Evolutionary conservation across 2,113 vertebrate genomes (phyloP), one percentile per base, ranked within the genome.

Genomic region (Trogon melanurus): DNA sequence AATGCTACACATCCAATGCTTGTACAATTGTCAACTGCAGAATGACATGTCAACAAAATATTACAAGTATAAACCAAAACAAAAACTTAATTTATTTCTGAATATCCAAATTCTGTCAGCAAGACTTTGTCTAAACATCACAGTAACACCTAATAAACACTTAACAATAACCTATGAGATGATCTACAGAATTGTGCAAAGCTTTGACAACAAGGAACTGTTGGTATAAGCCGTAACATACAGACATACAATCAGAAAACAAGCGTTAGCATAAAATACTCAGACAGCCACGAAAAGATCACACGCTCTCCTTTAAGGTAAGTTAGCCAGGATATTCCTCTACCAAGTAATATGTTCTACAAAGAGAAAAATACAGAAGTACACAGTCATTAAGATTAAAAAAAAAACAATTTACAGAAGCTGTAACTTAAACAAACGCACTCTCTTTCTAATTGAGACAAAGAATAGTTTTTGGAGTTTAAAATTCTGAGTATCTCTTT

Each of bases 91-190:
- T 47, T 58, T 69, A 11, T 57, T 50, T 41, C 62, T 54, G 21
- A 86, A 51, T 6, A 36, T 20, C 15, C 20, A 58, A 41, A 15
- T 6, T 88, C 50, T 12, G 12, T 15, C 50, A 58, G 19, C 27
- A 73, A 76, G 48, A 27, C 11, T 44, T 48, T 19, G 17, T 7
- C 30, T 34, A 54, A 44, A 1, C 7, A 54, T 20, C 5, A 62
- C 60, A 23, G 11, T 18, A 85, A 60, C 62, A 69, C 45, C 2
- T 16, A 62, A 25, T 13, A 18, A 85, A 60, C 64, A 69, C 45
- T 2, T 16, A 62, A 25, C 47, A 67, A 7, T 1, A 34, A 41
- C 0, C 1, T 9, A 13, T 1, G 9, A 51, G 23, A 73, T 23
- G 57, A n/a, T 29, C 38, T 20, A n/a, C 8, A 56, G 48, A 79